Conservation (phyloP, 2,797 vertebrate genomes). For the Chromobotia macracanthus region DNA sequence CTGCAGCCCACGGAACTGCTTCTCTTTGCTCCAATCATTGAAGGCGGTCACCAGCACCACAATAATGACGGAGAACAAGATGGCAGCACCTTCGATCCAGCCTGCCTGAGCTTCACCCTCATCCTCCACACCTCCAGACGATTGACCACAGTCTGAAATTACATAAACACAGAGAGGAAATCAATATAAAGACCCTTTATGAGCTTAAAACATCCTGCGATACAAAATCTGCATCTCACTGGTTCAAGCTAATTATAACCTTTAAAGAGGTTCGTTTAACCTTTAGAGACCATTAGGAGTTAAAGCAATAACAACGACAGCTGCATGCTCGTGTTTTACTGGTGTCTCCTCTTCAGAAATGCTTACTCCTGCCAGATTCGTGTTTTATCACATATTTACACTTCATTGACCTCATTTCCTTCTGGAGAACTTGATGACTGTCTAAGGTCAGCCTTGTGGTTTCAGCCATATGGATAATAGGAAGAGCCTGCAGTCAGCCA, state of each 20-base stretch:
- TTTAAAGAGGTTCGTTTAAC: slow-evolving; percentile 5
- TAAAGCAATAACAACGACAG: slow-evolving; percentile 15
- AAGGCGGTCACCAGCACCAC: slow-evolving; percentile 97
- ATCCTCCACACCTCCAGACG: slow-evolving; percentile 75
- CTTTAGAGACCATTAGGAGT: slow-evolving; percentile 16
- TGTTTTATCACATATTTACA: slow-evolving; percentile 42
- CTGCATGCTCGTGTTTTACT: slow-evolving; percentile 5
- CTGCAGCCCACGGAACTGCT: slow-evolving; percentile 96
- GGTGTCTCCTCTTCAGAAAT: neutral
- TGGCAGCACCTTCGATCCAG: slow-evolving; percentile 97
- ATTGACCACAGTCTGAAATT: slow-evolving; percentile 83
- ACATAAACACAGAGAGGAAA: slow-evolving; percentile 15
- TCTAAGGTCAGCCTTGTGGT: slow-evolving; percentile 43
- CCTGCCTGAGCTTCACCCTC: slow-evolving; percentile 91
- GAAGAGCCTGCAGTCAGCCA: slow-evolving; percentile 29
- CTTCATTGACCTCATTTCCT: slow-evolving; percentile 50
- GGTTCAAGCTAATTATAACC: neutral
- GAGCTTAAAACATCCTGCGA: neutral
- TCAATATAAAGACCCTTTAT: neutral
- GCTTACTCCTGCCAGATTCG: slow-evolving; percentile 33
- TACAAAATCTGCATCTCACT: neutral
- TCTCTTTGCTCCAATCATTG: slow-evolving; percentile 99
- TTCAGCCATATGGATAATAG: slow-evolving; percentile 45
- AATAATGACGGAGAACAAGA: slow-evolving; percentile 93
- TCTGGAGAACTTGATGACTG: slow-evolving; percentile 41